Evolutionary conservation across 2,113 vertebrate species (phyloP), one percentile per base, ranked within the genome.

Genomic region (Dasyprocta punctata): DNA sequence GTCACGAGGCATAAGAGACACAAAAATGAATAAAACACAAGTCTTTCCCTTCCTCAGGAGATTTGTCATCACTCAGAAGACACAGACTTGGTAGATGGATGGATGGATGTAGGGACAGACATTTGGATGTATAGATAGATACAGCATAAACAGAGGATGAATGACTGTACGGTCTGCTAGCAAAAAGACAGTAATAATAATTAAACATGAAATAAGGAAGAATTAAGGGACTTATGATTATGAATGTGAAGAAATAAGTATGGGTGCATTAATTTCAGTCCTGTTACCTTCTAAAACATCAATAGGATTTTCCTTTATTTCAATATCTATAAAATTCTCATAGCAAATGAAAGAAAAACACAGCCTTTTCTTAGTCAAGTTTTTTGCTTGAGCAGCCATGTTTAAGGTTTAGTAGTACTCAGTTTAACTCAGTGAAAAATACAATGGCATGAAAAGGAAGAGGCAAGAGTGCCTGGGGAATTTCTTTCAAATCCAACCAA

Each of bases 221-320:
- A 81, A 8, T 47, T 85, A 69, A 41, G 65, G 92, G 75, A 58
- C 24, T 4, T 56, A 56, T 20, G 69, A 87, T 91, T 80, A 61
- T 47, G 75, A 86, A 92, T 63, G n/a, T 22, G 38, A 96, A 97
- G 80, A 96, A 95, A 96, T 94, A 49, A 84, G 44, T 47, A 78
- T 3, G 12, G 22, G 26, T 85, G 73, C 41, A 87, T 89, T 97
- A 94, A 84, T 92, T 90, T 93, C 44, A 61, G 56, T n/a, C 10
- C 1, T 69, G 10, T 26, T 90, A 58, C 44, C 75, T 47, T 86
- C 65, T 91, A 47, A 89, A 89, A 63, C 54, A 73, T 60, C 69
- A 83, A 49, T 49, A 90, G 19, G 47, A 1, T 60, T 96, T 93
- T 61, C 49, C 47, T 94, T 61, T 69, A 87, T 52, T 71, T 89